Base-by-base conservation (phyloP, 1,140 invertebrate species). In the Diorhabda sublineata region DNA sequence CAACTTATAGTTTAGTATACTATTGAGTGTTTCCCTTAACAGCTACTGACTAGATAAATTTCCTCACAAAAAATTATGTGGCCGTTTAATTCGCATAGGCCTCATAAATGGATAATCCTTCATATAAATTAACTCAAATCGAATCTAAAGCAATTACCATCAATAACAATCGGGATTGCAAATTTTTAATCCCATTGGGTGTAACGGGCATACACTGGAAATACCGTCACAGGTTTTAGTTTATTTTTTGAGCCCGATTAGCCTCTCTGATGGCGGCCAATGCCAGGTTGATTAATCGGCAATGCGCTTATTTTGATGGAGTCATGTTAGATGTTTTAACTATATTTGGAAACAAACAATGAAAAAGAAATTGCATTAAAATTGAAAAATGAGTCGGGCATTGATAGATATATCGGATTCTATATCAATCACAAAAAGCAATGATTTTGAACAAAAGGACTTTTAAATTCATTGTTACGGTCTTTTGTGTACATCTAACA, bases 191-290 rank as follows among this genome's bases (percentile, higher is more conserved):
- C 47, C 47, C 47, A 26, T 52, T n/a, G 6, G 47, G 47, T 52
- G 47, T n/a, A 52, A 8, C 47, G 47, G 47, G n/a, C 47, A n/a
- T n/a, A 6, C 6, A 52, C 47, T 52, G 6, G 4, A 5, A 52
- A 52, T n/a, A 52, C 47, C 47, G 47, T 52, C 47, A 52, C 47
- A 52, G 47, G 47, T 52, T 52, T 52, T 52, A 52, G 47, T 52
- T 52, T 52, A 52, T 52, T 52, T 52, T 26, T 52, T 52, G n/a
- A 52, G 47, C 47, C 47, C 47, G 47, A 52, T 52, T 52, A 52
- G 47, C 6, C 47, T 52, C 6, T 52, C 6, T 52, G 47, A 52
- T 52, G 47, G 6, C n/a, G 47, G 47, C 6, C 47, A 6, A 52
- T 4, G 47, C 47, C 47, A 52, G 47, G 6, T 52, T 52, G 47